These are phyloP conservation scores for Manis javanica DNA, from an alignment of 2,797 vertebrate species.

Conservation along the genomic window DNA sequence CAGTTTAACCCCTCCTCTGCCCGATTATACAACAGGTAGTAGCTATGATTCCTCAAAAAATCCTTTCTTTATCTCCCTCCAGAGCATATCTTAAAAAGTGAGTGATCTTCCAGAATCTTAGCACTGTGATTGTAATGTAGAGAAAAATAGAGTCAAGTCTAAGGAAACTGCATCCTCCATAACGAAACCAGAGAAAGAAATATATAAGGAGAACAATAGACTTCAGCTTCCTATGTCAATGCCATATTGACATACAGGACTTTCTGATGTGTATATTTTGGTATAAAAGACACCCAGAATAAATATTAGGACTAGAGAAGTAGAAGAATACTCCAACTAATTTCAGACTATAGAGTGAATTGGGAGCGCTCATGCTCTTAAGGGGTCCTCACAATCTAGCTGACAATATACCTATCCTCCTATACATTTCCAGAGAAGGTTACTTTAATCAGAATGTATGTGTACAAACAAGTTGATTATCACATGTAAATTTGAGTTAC, in stretches of 20 bases:
- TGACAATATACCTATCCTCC: not conserved
- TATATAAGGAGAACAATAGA: not conserved
- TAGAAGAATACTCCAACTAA: not conserved
- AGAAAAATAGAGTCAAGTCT: not conserved
- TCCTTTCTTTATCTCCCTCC: not conserved
- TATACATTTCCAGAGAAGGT: not conserved
- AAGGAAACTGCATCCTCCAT: not conserved
- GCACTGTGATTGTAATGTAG: not conserved
- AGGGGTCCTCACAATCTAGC: not conserved
- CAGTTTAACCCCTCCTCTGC: not conserved
- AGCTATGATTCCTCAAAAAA: not conserved
- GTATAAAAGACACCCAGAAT: not conserved
- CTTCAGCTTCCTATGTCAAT: not conserved
- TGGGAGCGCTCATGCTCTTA: not conserved
- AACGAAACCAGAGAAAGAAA: not conserved
- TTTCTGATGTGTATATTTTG: not conserved
- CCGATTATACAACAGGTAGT: not conserved
- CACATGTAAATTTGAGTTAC: not conserved
- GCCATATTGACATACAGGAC: not conserved
- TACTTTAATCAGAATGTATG: not conserved
- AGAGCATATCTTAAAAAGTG: not conserved
- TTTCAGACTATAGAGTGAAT: not conserved
- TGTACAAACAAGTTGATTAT: not conserved
- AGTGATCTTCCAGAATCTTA: not conserved
- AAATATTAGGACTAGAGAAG: not conserved